These are phyloP conservation scores for Lagocephalus sceleratus DNA, from an alignment of 2,797 vertebrate genomes.

Conservation along the genomic window DNA sequence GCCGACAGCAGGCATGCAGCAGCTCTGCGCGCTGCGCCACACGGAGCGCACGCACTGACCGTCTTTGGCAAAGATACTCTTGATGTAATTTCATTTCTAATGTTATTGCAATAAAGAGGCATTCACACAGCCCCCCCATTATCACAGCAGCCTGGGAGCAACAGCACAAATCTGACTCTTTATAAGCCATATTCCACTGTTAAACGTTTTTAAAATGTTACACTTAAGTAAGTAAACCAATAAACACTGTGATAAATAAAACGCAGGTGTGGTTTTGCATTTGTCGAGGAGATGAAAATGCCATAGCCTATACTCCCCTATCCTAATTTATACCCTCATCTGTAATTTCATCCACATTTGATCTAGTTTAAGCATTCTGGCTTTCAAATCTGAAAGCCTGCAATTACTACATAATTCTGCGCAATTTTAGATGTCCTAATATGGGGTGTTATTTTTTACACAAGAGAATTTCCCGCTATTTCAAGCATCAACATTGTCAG, in stretches of 20 bases:
- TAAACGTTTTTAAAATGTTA: no score
- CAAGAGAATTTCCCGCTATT: constrained; percentile 99
- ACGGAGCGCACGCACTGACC: background rate
- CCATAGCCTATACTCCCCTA: constrained; percentile 88
- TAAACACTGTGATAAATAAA: no score
- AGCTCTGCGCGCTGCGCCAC: constrained; percentile 5
- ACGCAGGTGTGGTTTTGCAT: background rate
- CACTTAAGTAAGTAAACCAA: no score
- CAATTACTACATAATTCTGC: constrained; percentile 99
- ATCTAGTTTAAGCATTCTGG: constrained; percentile 98
- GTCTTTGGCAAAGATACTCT: background rate
- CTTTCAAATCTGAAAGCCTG: constrained; percentile 99
- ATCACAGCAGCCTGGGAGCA: background rate
- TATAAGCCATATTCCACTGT: no score
- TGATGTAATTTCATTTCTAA: background rate
- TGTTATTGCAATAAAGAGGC: no score
- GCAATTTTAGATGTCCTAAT: constrained; percentile 99
- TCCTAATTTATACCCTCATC: constrained; percentile 98
- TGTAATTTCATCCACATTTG: constrained; percentile 99
- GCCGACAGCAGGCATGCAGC: constrained; percentile 50
- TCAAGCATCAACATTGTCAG: constrained; percentile 99
- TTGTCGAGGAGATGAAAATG: constrained; percentile 86
- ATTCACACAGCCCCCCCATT: background rate
- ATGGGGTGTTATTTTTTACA: constrained; percentile 99
- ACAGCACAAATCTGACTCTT: background rate